phyloP scores from a whole-genome alignment of 2,888 invertebrate genomes.

The Acanthosepion pharaonis region DNA sequence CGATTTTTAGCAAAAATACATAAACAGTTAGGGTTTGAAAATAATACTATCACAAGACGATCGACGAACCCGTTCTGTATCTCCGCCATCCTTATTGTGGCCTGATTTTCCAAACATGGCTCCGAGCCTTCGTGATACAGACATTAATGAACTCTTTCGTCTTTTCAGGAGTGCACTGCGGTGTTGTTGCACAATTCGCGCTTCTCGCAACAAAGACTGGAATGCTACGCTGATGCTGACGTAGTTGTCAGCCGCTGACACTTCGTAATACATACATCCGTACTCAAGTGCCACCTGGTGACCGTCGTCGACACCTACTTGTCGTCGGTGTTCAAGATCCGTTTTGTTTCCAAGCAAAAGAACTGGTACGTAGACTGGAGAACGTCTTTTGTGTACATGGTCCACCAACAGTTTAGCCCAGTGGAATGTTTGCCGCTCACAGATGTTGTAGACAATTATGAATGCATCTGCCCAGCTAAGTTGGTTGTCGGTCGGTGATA shows the following conservation, averaged over 20 bases:
- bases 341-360: conserved; percentile 86
- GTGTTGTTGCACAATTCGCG: conserved; percentile 61
- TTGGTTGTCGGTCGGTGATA: conserved; percentile 54
- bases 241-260: conserved; percentile 66
- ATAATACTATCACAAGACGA: conserved; percentile 41
- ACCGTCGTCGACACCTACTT: conserved; percentile 79
- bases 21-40: conserved; percentile 48
- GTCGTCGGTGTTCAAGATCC: conserved; percentile 78
- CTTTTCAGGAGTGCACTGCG: conserved; percentile 57
- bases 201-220: conserved; percentile 62
- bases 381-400: conserved; percentile 54
- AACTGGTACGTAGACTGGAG: conserved; percentile 85
- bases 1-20: neutral
- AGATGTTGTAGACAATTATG: conserved; percentile 87
- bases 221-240: conserved; percentile 63
- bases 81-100: conserved; percentile 51
- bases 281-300: conserved; percentile 63
- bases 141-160: conserved; percentile 60
- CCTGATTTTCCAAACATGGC: conserved; percentile 65
- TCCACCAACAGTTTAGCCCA: conserved; percentile 56
- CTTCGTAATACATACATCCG: conserved; percentile 66
- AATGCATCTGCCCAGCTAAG: conserved; percentile 85
- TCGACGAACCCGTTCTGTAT: neutral
- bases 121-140: conserved; percentile 63
- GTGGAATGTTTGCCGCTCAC: conserved; percentile 84